Base-by-base conservation (phyloP, 1,140 invertebrate species). In the Nebria ingens region DNA sequence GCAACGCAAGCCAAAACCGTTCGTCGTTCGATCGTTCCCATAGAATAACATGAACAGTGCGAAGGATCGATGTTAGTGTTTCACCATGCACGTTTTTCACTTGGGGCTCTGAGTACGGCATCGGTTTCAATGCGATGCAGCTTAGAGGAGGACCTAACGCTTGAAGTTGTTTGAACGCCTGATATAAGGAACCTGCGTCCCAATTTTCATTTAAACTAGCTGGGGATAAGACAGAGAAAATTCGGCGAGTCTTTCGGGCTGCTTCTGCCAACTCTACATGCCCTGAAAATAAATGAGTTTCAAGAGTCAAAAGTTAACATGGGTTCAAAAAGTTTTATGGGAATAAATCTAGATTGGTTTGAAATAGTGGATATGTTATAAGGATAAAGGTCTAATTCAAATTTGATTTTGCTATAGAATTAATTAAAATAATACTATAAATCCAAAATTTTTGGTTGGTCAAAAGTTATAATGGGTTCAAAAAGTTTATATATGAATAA, bases 71-170 rank as follows among this genome's bases (percentile, higher is more conserved):
- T 22, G 42, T 51, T n/a, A 70, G 49, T 2, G 67, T 67, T 59
- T 70, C 67, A 11, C 66, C 67, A 23, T 60, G 50, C 4, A 62
- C 54, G 52, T 69, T 68, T 54, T 70, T 70, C 15, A 61, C 19
- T 50, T 69, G 62, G 13, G 59, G 60, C 29, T 59, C 55, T 23
- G 29, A 61, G n/a, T 52, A 55, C 13, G 68, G 68, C 11, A 68
- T 21, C 25, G 65, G 58, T 56, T 66, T 63, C n/a, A 70, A 53
- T 12, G 60, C 55, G 1, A 70, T 57, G 56, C 63, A 69, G 3
- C 58, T 61, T 17, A 68, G 13, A 40, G 61, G 60, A 0, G 63
- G 50, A 15, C 56, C 57, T 13, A 70, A 52, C 9, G 56, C 55
- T 25, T 62, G 59, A 2, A 70, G 53, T 52, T 68, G 63, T 58